Conservation (phyloP, 2,113 vertebrate species). For the Lepus timidus region DNA sequence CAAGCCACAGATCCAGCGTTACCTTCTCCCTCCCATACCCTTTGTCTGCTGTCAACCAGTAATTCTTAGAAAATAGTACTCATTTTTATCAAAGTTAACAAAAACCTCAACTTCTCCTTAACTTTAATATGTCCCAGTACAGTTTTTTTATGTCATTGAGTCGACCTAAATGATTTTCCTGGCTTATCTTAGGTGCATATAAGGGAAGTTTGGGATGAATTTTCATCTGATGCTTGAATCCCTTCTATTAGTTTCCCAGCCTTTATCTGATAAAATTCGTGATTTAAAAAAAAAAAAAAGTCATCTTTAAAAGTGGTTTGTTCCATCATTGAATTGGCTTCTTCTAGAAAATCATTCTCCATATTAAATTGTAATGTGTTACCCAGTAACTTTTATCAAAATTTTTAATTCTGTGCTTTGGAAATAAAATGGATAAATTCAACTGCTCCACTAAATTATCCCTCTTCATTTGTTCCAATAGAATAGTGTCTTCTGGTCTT, state of each 20-base stretch:
- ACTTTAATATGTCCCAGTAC: background rate
- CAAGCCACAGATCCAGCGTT: background rate
- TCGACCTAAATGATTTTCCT: background rate
- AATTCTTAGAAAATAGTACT: background rate
- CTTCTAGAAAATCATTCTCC: background rate
- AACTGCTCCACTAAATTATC: background rate
- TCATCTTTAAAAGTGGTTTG: background rate
- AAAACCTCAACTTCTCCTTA: background rate
- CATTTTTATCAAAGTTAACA: background rate
- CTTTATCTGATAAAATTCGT: background rate
- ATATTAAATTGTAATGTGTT: background rate
- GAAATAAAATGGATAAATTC: background rate
- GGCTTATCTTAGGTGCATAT: background rate
- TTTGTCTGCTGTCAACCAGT: background rate
- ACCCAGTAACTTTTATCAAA: background rate
- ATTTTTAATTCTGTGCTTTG: background rate
- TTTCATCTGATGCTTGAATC: background rate
- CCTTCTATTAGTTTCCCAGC: background rate
- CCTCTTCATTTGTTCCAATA: background rate
- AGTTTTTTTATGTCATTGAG: background rate
- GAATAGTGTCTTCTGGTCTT: background rate
- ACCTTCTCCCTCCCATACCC: background rate
- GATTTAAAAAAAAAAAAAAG: background rate
- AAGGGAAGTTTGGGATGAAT: background rate
- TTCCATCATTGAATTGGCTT: background rate